Base-by-base conservation (phyloP, 2,888 invertebrate genomes). In the Eristalinus aeneus region DNA sequence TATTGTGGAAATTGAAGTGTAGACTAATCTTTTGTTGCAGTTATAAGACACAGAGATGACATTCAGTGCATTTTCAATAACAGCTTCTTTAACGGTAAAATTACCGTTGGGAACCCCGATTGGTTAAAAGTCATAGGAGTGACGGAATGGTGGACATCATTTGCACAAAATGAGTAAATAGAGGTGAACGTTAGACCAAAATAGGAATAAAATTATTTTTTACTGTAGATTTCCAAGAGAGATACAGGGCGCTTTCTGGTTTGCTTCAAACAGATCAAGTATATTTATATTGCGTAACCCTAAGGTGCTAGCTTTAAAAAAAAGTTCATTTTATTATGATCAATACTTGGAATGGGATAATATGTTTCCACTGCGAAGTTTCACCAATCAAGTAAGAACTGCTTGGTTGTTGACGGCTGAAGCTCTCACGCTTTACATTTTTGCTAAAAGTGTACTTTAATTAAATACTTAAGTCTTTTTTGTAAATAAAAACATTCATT, bases 71-170 rank as follows among this genome's bases (percentile, higher is more conserved):
- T 91, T 1, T 88, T 91, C 81, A 89, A 90, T 0, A 71, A 88
- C 46, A 46, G 46, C 8, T 16, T 8, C 1, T 46, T 46, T 16
- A 16, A 16, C 16, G 16, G 46, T 1, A n/a, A 16, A 1, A 5
- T 93, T 53, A 67, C 89, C 0, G 53, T 68, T 1, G 88, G 80
- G 20, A 90, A 91, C 22, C 89, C 91, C 0, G 93, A 93, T 89
- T 88, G 91, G 22, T 89, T 91, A 9, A 93, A 92, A 89, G 91
- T 94, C 11, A 89, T 93, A n/a, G 90, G 91, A 2, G 88, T 92
- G 63, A 93, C 92, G 0, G 88, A 89, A 2, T 91, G 93, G 89
- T 93, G 92, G 90, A 85, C 90, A 0, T 90, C 91, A 54, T 94
- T 94, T 78, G 92, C 91, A 9, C 77, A 39, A 46, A 88, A 78